phyloP scores from a whole-genome alignment of 1,140 invertebrate genomes.

The Parapsyche elsis region DNA sequence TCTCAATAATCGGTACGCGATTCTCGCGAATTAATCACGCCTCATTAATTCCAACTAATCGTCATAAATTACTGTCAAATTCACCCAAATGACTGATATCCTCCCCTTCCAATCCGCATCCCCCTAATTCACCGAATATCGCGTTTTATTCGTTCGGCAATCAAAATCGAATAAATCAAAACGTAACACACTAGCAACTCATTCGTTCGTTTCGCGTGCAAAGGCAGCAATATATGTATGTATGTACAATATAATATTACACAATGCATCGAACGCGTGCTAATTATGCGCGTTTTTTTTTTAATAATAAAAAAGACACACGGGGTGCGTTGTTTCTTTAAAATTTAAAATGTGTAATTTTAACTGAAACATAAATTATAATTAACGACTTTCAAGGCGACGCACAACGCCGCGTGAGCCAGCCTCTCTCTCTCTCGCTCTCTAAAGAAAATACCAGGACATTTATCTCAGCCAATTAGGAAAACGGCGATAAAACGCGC shows the following conservation, averaged over 20 bases:
- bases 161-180: constrained; percentile 34
- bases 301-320: too few species aligned
- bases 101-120: too few species aligned
- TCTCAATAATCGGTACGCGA: neutral
- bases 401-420: neutral
- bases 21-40: constrained; percentile 8
- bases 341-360: constrained; percentile 22
- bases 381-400: neutral
- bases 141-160: constrained; percentile 29
- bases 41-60: constrained; percentile 15
- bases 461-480: constrained; percentile 26
- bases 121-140: neutral
- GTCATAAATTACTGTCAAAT: constrained; percentile 39
- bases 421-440: neutral
- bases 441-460: constrained; percentile 2
- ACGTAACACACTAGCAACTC: neutral
- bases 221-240: too few species aligned
- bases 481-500: constrained; percentile 11
- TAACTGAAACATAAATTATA: constrained; percentile 25
- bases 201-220: neutral
- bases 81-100: neutral
- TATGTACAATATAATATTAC: too few species aligned
- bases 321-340: too few species aligned
- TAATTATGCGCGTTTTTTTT: too few species aligned
- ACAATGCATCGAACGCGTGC: too few species aligned